phyloP scores from a whole-genome alignment of 1,140 invertebrate species.

The Ostrea denselamellosa region DNA sequence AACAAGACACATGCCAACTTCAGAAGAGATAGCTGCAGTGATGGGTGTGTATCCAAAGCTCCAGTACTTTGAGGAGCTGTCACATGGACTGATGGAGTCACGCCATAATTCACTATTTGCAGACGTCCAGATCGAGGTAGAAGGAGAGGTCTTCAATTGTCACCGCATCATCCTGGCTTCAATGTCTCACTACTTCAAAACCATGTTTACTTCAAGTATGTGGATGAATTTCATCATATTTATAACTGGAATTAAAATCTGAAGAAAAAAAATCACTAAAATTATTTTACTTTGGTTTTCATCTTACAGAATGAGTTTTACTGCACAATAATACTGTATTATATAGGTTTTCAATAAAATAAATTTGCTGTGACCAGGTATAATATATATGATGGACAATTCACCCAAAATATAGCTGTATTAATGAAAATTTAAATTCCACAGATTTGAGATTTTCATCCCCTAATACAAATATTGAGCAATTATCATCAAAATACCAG shows the following conservation, averaged over 20 bases:
- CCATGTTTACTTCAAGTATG: constrained; percentile 89
- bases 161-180: constrained; percentile 90
- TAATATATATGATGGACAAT: too few relatives aligned
- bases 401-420: too few relatives aligned
- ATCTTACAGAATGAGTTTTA: too few relatives aligned
- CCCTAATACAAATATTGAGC: too few relatives aligned
- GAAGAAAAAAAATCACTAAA: too few relatives aligned
- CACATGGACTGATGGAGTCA: constrained; percentile 44
- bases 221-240: constrained; percentile 55
- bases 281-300: too few relatives aligned
- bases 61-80: constrained; percentile 47
- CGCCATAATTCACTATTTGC: constrained; percentile 42
- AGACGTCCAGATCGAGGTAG: constrained; percentile 54
- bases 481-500: too few relatives aligned
- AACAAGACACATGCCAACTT: constrained; percentile 1
- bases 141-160: constrained; percentile 54
- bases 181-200: constrained; percentile 90
- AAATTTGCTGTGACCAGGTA: too few relatives aligned
- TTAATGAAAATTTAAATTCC: too few relatives aligned
- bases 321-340: too few relatives aligned
- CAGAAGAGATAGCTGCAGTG: constrained; percentile 1
- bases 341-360: too few relatives aligned
- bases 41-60: background rate
- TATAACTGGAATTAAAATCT: background rate
- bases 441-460: too few relatives aligned